These are phyloP conservation scores for Bovichtus variegatus DNA, from an alignment of 2,797 vertebrate species.

Conservation along the genomic window DNA sequence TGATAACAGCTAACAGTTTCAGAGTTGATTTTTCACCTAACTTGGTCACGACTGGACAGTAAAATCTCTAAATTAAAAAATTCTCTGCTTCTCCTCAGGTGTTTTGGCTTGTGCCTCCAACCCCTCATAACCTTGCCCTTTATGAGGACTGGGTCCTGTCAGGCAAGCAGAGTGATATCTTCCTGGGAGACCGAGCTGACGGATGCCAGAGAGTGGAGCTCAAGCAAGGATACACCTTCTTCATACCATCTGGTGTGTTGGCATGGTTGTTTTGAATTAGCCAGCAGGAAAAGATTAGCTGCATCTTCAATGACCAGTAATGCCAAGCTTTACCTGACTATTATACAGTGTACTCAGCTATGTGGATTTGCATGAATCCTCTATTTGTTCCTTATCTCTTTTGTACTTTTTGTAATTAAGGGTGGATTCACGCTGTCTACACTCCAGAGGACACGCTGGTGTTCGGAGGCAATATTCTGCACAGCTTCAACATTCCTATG, in stretches of 20 bases:
- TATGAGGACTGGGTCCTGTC: conserved; percentile 99
- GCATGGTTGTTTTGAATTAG: conserved; percentile 34
- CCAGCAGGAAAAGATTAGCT: conserved; percentile 48
- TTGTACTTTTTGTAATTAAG: conserved; percentile 77
- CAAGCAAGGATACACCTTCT: conserved; percentile 95
- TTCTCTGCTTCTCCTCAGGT: conserved; percentile 83
- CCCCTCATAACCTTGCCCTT: conserved; percentile 92
- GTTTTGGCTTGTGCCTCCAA: conserved; percentile 98
- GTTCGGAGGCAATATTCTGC: conserved; percentile 98
- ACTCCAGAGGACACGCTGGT: conserved; percentile 97
- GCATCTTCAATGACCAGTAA: conserved; percentile 25
- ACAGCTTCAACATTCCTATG: conserved; percentile 99
- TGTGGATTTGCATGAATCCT: conserved; percentile 9
- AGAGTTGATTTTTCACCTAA: conserved; percentile 6
- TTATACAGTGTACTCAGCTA: not conserved
- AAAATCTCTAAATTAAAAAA: conserved; percentile 24
- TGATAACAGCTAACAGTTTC: not conserved
- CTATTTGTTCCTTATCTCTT: conserved; percentile 1
- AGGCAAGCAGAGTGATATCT: conserved; percentile 97
- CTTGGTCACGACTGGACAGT: not conserved
- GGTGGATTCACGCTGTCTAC: conserved; percentile 99
- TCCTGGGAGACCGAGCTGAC: conserved; percentile 95
- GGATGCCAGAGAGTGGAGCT: conserved; percentile 97
- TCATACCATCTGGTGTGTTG: conserved; percentile 95
- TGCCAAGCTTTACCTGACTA: not conserved